Percentiles rank a stretch among this genome's conserved stretches.
Conservation (phyloP, 2,113 vertebrate species). For the Pseudorectes ferrugineus region DNA sequence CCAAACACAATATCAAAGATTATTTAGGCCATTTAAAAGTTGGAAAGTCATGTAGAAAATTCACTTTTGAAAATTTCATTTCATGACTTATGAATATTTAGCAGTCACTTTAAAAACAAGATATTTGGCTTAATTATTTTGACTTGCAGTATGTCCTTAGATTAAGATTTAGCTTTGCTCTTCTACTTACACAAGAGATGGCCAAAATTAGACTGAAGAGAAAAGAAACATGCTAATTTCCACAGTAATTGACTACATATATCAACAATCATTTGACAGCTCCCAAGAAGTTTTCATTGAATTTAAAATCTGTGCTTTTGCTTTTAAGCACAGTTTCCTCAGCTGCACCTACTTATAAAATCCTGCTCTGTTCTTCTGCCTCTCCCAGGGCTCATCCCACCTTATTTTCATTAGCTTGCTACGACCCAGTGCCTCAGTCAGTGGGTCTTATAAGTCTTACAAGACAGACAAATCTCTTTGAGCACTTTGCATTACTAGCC, state of each 20-base stretch:
- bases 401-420: not conserved
- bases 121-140: not conserved
- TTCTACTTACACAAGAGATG: not conserved
- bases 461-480: not conserved
- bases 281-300: not conserved
- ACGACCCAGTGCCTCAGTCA: not conserved
- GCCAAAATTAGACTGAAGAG: not conserved
- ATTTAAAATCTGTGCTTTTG: not conserved
- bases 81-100: not conserved
- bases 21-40: not conserved
- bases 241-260: not conserved
- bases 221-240: not conserved
- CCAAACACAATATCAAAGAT: not conserved
- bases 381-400: not conserved
- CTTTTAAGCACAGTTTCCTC: not conserved
- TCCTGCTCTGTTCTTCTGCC: not conserved
- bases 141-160: not conserved
- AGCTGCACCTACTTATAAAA: not conserved
- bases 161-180: not conserved
- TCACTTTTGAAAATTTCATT: not conserved
- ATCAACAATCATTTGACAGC: not conserved
- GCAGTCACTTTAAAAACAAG: not conserved
- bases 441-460: not conserved
- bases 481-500: not conserved
- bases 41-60: not conserved